Evolutionary conservation across 30 jellyfish, hydroid and myxozoan species (phyloP).

Genomic region (Nemopilema nomurai): DNA sequence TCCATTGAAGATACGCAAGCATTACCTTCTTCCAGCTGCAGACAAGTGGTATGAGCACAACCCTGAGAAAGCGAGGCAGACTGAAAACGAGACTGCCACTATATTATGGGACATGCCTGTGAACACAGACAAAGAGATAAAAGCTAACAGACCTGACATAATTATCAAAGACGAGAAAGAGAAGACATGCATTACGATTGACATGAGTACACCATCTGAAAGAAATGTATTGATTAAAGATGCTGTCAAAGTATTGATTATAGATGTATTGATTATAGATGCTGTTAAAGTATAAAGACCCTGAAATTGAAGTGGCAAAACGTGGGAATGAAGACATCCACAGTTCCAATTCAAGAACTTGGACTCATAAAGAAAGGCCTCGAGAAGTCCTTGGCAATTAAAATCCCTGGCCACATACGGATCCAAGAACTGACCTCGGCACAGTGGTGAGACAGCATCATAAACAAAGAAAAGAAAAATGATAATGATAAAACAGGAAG

Average conservation of each 20-base stretch:
- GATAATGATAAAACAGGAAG: too few relatives aligned
- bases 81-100: constrained; percentile 9
- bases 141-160: constrained; percentile 6
- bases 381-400: constrained; percentile 3
- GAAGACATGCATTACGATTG: constrained; percentile 9
- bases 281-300: constrained; percentile 24
- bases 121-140: constrained; percentile 6
- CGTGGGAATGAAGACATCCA: constrained; percentile 17
- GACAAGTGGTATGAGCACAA: constrained; percentile 30
- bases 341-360: constrained; percentile 18
- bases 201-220: constrained; percentile 14
- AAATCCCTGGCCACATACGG: constrained; percentile 11
- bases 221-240: constrained; percentile 6
- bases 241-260: neutral
- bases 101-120: constrained; percentile 24
- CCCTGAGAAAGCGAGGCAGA: constrained; percentile 11
- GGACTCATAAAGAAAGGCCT: constrained; percentile 11
- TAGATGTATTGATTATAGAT: constrained; percentile 15
- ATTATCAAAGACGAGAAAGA: constrained; percentile 3
- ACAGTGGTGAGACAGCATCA: too few relatives aligned
- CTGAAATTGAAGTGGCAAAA: constrained; percentile 5
- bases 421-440: constrained; percentile 5
- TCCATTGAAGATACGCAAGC: constrained; percentile 17
- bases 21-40: neutral
- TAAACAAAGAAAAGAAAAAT: too few relatives aligned